Evolutionary conservation across 2,113 vertebrate species (phyloP).

Genomic region (Limanda limanda): DNA sequence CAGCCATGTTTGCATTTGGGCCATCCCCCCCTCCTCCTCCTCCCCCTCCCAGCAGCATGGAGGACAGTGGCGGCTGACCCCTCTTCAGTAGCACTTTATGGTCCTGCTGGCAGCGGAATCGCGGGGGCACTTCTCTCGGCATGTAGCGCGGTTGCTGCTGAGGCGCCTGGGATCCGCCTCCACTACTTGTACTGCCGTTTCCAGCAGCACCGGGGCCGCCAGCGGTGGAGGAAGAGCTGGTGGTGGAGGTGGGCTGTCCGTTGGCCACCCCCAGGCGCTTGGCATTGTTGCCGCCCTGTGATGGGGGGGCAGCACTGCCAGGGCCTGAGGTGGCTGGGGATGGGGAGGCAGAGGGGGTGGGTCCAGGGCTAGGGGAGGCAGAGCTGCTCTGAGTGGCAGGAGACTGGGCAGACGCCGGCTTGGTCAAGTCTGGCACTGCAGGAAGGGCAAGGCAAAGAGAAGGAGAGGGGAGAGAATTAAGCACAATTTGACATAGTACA

Average conservation of each 20-base stretch:
- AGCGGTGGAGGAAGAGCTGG: conserved; percentile 74
- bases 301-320: conserved; percentile 94
- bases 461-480: background rate
- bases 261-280: conserved; percentile 99
- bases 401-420: conserved; percentile 93
- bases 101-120: conserved; percentile 99
- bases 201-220: conserved; percentile 69
- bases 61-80: conserved; percentile 99
- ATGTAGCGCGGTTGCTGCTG: conserved; percentile 93
- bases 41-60: conserved; percentile 96
- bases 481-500: background rate
- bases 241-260: conserved; percentile 93
- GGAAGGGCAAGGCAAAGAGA: background rate
- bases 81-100: conserved; percentile 99
- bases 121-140: conserved; percentile 99
- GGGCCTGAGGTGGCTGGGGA: conserved; percentile 87
- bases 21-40: conserved; percentile 76
- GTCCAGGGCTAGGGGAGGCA: conserved; percentile 97
- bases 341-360: conserved; percentile 92
- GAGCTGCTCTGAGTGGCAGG: conserved; percentile 86
- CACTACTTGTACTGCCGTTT: conserved; percentile 71
- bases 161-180: conserved; percentile 87
- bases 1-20: conserved; percentile 89
- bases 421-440: conserved; percentile 98
- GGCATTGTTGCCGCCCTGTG: conserved; percentile 99